Percentiles rank a stretch among this genome's conserved stretches.
These are phyloP conservation scores for Mycetomoellerius zeteki DNA, from an alignment of 1,140 invertebrate species.

Conservation along the genomic window DNA sequence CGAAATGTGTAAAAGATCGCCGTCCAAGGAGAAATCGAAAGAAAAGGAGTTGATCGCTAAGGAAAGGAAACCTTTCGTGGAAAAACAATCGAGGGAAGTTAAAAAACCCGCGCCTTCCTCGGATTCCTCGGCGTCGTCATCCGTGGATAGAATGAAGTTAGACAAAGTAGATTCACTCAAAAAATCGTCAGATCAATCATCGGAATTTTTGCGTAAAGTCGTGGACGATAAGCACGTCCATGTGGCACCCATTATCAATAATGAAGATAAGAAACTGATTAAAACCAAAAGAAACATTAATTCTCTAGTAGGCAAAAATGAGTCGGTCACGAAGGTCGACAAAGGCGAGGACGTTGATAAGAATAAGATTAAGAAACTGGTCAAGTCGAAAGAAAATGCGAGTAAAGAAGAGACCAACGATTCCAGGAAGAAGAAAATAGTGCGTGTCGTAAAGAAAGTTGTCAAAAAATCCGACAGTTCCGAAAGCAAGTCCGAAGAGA, in stretches of 20 bases:
- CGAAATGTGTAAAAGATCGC: slow-evolving; percentile 68
- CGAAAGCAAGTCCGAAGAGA: slow-evolving; percentile 77
- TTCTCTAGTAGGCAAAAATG: slow-evolving; percentile 63
- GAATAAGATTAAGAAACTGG: slow-evolving; percentile 71
- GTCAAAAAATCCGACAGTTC: slow-evolving; percentile 80
- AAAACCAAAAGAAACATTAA: slow-evolving; percentile 73
- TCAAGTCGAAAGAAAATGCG: slow-evolving; percentile 73
- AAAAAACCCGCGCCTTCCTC: slow-evolving; percentile 1
- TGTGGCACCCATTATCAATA: slow-evolving; percentile 70
- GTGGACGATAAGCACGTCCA: not conserved
- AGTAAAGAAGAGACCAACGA: slow-evolving; percentile 77
- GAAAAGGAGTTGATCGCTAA: slow-evolving; percentile 66
- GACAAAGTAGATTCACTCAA: slow-evolving; percentile 71
- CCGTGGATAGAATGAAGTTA: slow-evolving; percentile 46
- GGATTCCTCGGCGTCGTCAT: slow-evolving; percentile 13
- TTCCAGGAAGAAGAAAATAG: slow-evolving; percentile 82
- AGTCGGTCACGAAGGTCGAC: slow-evolving; percentile 65
- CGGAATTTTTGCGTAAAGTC: slow-evolving; percentile 50
- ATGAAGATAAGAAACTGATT: slow-evolving; percentile 61
- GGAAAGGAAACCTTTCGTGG: slow-evolving; percentile 39
- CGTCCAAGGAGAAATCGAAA: slow-evolving; percentile 74
- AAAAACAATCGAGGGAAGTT: slow-evolving; percentile 46
- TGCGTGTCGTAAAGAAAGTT: slow-evolving; percentile 81
- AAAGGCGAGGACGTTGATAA: slow-evolving; percentile 75
- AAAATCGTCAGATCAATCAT: slow-evolving; percentile 23